Evolutionary conservation across 2,888 invertebrate species (phyloP).

Genomic region (Plebejus argus): DNA sequence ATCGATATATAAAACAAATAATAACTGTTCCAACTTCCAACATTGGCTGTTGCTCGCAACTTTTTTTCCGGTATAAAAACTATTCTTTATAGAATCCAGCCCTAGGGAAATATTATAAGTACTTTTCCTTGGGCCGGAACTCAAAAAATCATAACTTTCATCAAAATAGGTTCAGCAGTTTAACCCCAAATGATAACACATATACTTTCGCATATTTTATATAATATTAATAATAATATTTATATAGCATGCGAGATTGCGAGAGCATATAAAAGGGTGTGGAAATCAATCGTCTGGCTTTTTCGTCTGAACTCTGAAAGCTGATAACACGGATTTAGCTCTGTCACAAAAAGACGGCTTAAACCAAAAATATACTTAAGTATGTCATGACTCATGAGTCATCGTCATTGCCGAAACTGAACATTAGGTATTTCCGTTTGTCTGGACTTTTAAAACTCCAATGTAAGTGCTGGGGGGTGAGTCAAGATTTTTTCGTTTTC

Average conservation of each 20-base stretch:
- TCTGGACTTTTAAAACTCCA: not conserved
- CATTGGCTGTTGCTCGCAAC: conserved; percentile 32
- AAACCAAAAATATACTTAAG: conserved; percentile 25
- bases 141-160: too few relatives aligned
- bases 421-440: conserved; percentile 22
- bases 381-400: conserved; percentile 30
- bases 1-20: conserved; percentile 62
- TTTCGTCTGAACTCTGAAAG: not conserved
- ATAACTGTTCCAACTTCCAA: conserved; percentile 59
- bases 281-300: not conserved
- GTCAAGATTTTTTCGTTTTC: too few relatives aligned
- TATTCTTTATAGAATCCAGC: too few relatives aligned
- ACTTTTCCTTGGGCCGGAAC: too few relatives aligned
- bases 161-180: too few relatives aligned
- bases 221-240: too few relatives aligned
- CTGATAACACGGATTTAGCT: conserved; percentile 16
- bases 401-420: conserved; percentile 23
- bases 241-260: too few relatives aligned
- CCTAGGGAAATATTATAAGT: too few relatives aligned
- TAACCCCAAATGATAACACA: too few relatives aligned
- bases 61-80: too few relatives aligned
- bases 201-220: too few relatives aligned
- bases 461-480: not conserved
- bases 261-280: too few relatives aligned
- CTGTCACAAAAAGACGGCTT: conserved; percentile 6